Evolutionary conservation across 2,888 invertebrate species (phyloP).

Genomic region (Andrena bicolor): DNA sequence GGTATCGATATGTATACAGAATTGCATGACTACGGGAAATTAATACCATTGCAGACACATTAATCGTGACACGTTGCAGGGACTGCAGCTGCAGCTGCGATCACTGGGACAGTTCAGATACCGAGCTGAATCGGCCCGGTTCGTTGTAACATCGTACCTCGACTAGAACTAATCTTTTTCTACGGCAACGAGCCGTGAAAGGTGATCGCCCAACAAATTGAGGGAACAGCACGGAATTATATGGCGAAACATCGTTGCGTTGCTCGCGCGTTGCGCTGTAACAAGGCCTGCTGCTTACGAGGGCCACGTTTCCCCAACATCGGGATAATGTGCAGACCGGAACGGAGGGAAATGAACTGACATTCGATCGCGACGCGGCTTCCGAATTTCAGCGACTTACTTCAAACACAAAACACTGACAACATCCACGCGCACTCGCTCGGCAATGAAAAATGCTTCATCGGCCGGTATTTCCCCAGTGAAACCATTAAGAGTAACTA

Average conservation of each 20-base stretch:
- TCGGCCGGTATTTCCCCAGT: neutral
- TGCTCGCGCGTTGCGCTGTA: neutral
- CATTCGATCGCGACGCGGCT: neutral
- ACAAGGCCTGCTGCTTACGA: slow-evolving; percentile 4
- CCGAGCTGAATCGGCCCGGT: neutral
- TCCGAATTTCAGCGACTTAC: too few relatives aligned
- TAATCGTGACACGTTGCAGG: slow-evolving; percentile 63
- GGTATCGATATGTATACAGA: slow-evolving; percentile 23
- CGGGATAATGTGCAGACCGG: neutral
- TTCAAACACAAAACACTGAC: too few relatives aligned
- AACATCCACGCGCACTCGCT: too few relatives aligned
- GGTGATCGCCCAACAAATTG: slow-evolving; percentile 13
- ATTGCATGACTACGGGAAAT: slow-evolving; percentile 65
- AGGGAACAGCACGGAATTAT: slow-evolving; percentile 18
- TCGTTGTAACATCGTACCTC: slow-evolving; percentile 21
- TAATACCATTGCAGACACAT: slow-evolving; percentile 76
- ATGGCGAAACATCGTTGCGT: slow-evolving; percentile 12
- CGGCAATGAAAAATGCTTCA: too few relatives aligned
- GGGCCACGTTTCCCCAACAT: neutral
- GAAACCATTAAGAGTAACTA: slow-evolving; percentile 40
- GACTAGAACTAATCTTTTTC: slow-evolving; percentile 22
- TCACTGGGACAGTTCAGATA: neutral
- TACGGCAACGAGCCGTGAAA: slow-evolving; percentile 28
- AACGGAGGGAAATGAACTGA: neutral
- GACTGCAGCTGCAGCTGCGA: slow-evolving; percentile 29